Evolutionary conservation across 2,888 invertebrate species (phyloP).

Genomic region (Amblyteles armatorius): DNA sequence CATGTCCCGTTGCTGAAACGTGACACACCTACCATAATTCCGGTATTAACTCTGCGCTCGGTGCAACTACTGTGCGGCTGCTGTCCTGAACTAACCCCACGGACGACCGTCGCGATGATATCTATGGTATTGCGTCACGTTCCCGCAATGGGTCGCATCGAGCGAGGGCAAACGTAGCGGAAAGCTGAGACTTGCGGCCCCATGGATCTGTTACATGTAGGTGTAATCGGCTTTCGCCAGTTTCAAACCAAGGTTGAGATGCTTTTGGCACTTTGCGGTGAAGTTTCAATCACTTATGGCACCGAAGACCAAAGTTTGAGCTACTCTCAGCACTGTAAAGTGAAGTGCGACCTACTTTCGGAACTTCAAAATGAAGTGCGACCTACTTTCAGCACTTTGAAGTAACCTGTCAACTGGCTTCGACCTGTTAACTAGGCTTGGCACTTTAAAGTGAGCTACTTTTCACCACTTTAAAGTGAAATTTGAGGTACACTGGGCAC

Average conservation of each 20-base stretch:
- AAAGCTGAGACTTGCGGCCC: not conserved
- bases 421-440: too few species aligned
- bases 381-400: not conserved
- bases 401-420: too few species aligned
- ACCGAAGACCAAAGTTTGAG: not conserved
- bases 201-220: not conserved
- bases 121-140: conserved; percentile 49
- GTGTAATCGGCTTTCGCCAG: not conserved
- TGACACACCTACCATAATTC: conserved; percentile 64
- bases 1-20: conserved; percentile 66
- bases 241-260: not conserved
- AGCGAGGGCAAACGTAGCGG: not conserved
- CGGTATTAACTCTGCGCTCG: conserved; percentile 51
- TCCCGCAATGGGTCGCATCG: conserved; percentile 27
- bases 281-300: not conserved
- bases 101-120: conserved; percentile 33
- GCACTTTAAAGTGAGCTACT: not conserved
- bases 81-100: conserved; percentile 19
- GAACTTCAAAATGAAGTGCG: not conserved
- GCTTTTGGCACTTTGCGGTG: not conserved
- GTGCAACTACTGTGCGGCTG: conserved; percentile 1
- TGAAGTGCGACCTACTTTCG: not conserved
- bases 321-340: not conserved
- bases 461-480: not conserved
- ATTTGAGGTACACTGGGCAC: not conserved